phyloP scores from a whole-genome alignment of 2,797 vertebrate species.

The Sebastes taczanowskii region DNA sequence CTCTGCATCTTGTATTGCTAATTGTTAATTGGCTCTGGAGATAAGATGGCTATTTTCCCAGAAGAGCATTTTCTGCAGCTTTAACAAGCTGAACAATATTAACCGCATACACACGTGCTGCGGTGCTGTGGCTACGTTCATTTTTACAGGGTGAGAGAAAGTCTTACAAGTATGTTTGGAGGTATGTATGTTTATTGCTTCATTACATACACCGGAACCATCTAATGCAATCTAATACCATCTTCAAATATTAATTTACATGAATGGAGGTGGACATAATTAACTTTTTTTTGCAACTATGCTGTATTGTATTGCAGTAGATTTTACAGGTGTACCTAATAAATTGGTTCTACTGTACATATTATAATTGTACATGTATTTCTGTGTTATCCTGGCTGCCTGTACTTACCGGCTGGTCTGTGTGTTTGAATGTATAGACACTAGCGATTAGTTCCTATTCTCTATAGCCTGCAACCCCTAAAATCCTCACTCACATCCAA shows the following conservation, averaged over 20 bases:
- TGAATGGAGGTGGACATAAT: not conserved
- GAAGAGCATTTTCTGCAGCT: conserved; percentile 34
- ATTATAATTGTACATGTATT: not conserved
- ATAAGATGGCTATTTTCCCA: conserved; percentile 46
- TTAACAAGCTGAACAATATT: conserved; percentile 9
- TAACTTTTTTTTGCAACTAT: not conserved
- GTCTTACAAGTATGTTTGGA: not conserved
- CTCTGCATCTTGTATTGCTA: conserved; percentile 22
- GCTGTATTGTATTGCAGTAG: not conserved
- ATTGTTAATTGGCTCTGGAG: conserved; percentile 50
- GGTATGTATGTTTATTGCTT: not conserved
- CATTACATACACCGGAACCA: not conserved
- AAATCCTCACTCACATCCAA: not conserved
- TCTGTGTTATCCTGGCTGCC: not conserved
- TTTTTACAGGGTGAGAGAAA: not conserved
- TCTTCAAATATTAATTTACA: not conserved
- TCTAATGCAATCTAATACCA: not conserved
- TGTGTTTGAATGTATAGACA: not conserved
- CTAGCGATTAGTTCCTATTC: not conserved
- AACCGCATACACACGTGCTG: not conserved
- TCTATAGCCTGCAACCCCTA: not conserved
- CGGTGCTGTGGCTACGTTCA: not conserved
- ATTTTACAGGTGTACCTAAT: not conserved
- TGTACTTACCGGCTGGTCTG: not conserved
- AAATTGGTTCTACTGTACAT: not conserved